Base-by-base conservation (phyloP, 2,888 invertebrate genomes). In the Mayetiola destructor region DNA sequence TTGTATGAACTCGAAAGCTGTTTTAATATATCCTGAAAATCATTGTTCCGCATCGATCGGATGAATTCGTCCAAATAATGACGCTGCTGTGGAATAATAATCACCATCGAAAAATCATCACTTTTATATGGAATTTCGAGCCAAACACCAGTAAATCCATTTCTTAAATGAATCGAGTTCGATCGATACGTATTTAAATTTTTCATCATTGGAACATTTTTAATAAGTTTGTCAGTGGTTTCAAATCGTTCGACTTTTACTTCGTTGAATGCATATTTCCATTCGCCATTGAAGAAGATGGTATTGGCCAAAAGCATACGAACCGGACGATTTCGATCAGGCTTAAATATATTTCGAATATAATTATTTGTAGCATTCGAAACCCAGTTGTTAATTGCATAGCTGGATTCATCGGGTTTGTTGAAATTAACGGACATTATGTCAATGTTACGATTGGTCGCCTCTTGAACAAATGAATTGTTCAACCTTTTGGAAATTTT, bases 121-220 rank as follows among this genome's bases (percentile, higher is more conserved):
- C 67, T 67, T 77, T 79, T 75, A 64, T 85, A 86, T 6, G 84
- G 84, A 55, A 86, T 66, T 65, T 82, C 78, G 29, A 85, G 70
- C 58, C 80, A 79, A 63, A 80, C 76, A 48, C 82, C 80, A 59
- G 81, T 78, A 6, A 84, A 68, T 21, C 76, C 75, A 12, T 75
- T 73, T 16, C 82, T 65, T 52, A 75, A 70, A 8, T 75, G 78
- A 60, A 80, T 52, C 16, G 12, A 18, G 21, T 53, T 56, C 1
- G 42, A 21, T 3, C 76, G 76, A 64, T 79, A 80, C 10, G 65
- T 69, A 3, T 77, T 77, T 20, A 71, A 70, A 48, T 75, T 75
- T 65, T 78, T 78, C 84, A 85, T 84, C 76, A 82, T 77, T 1
- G 74, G 69, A 1, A 77, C 75, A 59, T 75, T 70, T 55, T 73